Conservation (phyloP, 1,140 invertebrate species). For the Rhynchophorus ferrugineus region DNA sequence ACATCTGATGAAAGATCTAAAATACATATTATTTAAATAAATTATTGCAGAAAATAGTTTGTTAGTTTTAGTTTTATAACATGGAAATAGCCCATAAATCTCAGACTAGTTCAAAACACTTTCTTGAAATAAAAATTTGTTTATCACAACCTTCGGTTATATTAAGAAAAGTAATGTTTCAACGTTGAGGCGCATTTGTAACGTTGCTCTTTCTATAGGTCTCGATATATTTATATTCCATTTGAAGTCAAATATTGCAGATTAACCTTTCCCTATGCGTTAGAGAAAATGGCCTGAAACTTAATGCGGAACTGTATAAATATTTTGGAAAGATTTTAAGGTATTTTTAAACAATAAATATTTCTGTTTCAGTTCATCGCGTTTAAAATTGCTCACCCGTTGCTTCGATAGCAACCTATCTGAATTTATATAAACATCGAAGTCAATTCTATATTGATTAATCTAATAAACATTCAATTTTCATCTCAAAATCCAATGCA, state of each 20-base stretch:
- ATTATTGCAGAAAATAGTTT: too few relatives aligned
- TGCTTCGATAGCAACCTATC: background rate
- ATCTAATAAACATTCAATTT: slow-evolving; percentile 5
- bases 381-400: background rate
- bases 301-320: too few relatives aligned
- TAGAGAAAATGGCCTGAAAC: too few relatives aligned
- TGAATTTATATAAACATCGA: slow-evolving; percentile 4
- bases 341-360: background rate
- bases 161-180: background rate
- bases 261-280: too few relatives aligned
- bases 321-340: too few relatives aligned
- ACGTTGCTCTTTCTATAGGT: too few relatives aligned
- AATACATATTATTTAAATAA: too few relatives aligned
- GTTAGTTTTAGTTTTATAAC: background rate
- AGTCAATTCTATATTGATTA: slow-evolving; percentile 8
- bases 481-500: background rate
- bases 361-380: background rate
- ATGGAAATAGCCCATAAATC: background rate
- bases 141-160: background rate
- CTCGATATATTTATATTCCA: too few relatives aligned
- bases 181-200: too few relatives aligned
- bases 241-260: too few relatives aligned
- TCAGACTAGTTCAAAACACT: background rate
- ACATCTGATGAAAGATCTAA: too few relatives aligned
- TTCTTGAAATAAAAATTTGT: background rate